These are phyloP conservation scores for Lithophane socia DNA, from an alignment of 2,888 invertebrate species.

Conservation along the genomic window DNA sequence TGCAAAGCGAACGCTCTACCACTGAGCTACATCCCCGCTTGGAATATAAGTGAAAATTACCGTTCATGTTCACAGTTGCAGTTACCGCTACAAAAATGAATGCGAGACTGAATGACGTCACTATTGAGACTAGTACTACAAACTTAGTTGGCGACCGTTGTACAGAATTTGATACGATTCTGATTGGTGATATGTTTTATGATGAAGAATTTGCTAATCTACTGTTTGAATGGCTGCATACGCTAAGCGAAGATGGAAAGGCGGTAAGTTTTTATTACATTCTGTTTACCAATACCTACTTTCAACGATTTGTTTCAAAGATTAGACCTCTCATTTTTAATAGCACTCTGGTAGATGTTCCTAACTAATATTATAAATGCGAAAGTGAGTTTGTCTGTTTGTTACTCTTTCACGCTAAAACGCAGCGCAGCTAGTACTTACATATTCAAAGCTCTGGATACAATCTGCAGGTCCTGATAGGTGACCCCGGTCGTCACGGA, in stretches of 20 bases:
- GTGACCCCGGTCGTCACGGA: slow-evolving; percentile 91
- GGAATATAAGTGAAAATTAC: slow-evolving; percentile 28
- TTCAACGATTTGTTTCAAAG: no score
- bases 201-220: slow-evolving; percentile 89
- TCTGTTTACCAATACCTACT: no score
- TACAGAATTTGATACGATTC: slow-evolving; percentile 88
- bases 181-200: slow-evolving; percentile 94
- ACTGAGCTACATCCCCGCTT: slow-evolving; percentile 97
- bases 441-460: no score
- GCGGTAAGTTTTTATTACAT: slow-evolving; percentile 70
- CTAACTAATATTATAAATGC: no score
- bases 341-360: no score
- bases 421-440: no score
- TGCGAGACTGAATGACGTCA: slow-evolving; percentile 85
- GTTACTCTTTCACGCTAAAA: no score
- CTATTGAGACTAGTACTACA: slow-evolving; percentile 77
- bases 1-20: slow-evolving; percentile 99
- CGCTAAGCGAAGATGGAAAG: slow-evolving; percentile 77
- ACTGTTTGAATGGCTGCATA: slow-evolving; percentile 89
- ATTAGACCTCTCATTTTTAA: no score
- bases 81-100: slow-evolving; percentile 87
- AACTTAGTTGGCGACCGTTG: slow-evolving; percentile 85
- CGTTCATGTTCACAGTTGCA: slow-evolving; percentile 84
- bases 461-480: slow-evolving; percentile 82
- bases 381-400: no score